Evolutionary conservation across 2,888 invertebrate genomes (phyloP).

Genomic region (Chelonus formosanus): DNA sequence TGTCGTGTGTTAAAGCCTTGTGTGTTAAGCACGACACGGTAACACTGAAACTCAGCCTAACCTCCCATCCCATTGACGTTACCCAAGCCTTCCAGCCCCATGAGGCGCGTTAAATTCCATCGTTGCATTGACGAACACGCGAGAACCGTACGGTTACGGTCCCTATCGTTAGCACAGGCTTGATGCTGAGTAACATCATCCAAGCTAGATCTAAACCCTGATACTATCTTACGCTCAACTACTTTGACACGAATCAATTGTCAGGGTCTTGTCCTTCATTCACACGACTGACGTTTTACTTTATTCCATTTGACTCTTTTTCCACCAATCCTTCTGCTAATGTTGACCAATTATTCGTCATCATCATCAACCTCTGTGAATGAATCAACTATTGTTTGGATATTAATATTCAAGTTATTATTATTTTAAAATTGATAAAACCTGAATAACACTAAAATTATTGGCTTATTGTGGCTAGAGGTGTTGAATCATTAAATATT

Average conservation of each 20-base stretch:
- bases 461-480: slow-evolving; percentile 12
- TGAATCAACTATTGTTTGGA: no score
- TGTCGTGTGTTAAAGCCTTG: slow-evolving; percentile 49
- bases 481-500: slow-evolving; percentile 22
- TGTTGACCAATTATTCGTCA: no score
- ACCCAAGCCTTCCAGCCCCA: slow-evolving; percentile 24
- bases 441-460: slow-evolving; percentile 8
- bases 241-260: no score
- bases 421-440: not conserved
- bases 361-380: no score
- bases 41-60: slow-evolving; percentile 30
- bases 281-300: no score
- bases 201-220: no score
- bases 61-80: not conserved
- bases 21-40: slow-evolving; percentile 57
- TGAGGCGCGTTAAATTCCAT: slow-evolving; percentile 55
- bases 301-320: no score
- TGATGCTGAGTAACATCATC: slow-evolving; percentile 6
- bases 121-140: slow-evolving; percentile 40
- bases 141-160: not conserved
- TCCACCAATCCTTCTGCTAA: no score
- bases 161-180: not conserved
- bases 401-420: not conserved
- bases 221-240: no score
- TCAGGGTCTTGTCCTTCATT: no score